Conservation (phyloP, 2,797 vertebrate genomes). For the Luscinia luscinia region DNA sequence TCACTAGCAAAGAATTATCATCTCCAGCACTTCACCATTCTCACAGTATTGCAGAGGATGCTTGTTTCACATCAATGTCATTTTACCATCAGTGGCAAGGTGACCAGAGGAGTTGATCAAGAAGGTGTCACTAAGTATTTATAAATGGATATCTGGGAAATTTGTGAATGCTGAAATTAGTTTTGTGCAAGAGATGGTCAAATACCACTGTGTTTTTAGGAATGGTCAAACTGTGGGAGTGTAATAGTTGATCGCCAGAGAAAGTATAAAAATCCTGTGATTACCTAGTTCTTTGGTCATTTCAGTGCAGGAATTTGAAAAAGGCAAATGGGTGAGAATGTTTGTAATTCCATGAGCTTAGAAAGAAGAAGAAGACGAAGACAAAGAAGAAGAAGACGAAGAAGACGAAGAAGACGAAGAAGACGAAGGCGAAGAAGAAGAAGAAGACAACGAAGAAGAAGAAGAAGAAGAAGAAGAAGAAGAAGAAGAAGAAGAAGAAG, state of each 20-base stretch:
- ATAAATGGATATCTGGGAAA: background rate
- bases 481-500: no score
- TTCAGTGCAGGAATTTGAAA: background rate
- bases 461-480: no score
- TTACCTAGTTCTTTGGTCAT: background rate
- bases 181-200: background rate
- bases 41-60: background rate
- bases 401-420: no score
- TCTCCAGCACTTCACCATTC: background rate
- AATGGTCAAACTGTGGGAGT: background rate
- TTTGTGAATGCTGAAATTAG: background rate
- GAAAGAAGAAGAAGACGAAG: background rate
- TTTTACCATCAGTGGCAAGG: background rate
- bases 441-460: background rate
- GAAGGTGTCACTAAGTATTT: background rate
- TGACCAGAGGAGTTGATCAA: background rate
- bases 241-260: background rate
- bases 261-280: background rate
- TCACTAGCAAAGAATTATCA: conserved; percentile 2
- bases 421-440: background rate
- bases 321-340: background rate
- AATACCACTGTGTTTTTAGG: background rate
- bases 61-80: background rate
- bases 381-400: no score
- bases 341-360: background rate